phyloP scores from a whole-genome alignment of 2,888 invertebrate genomes.

The Rhogogaster chlorosoma region DNA sequence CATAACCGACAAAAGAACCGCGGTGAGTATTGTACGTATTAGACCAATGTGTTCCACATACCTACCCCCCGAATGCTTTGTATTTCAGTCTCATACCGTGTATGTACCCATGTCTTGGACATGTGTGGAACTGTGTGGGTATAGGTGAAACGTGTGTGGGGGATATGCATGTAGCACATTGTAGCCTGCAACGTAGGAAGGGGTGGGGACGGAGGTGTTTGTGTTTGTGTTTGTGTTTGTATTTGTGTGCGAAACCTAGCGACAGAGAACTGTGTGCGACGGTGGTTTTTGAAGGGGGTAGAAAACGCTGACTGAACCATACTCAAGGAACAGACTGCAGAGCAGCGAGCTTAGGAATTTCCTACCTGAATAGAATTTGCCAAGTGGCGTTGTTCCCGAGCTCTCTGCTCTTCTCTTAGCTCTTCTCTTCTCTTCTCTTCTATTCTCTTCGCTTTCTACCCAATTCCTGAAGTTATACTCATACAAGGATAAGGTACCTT shows the following conservation, averaged over 20 bases:
- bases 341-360: slow-evolving; percentile 34
- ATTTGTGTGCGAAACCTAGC: not conserved
- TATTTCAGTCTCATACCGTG: not conserved
- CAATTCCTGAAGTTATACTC: not conserved
- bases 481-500: not conserved
- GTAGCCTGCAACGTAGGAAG: not conserved
- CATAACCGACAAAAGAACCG: not conserved
- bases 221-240: not conserved
- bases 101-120: not conserved
- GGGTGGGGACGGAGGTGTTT: not conserved
- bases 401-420: not conserved
- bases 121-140: too few relatives aligned
- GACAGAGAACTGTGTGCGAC: slow-evolving; percentile 5
- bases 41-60: slow-evolving; percentile 7
- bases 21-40: not conserved
- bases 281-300: slow-evolving; percentile 11
- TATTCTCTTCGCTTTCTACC: not conserved
- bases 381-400: slow-evolving; percentile 40
- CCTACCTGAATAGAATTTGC: slow-evolving; percentile 44
- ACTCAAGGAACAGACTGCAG: slow-evolving; percentile 22
- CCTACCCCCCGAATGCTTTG: not conserved
- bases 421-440: not conserved
- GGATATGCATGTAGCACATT: not conserved
- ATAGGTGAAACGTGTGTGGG: not conserved
- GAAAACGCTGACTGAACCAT: slow-evolving; percentile 39